Percentiles rank a stretch among this genome's conserved stretches.
These are phyloP conservation scores for Plotosus lineatus DNA, from an alignment of 2,113 vertebrate species.

Conservation along the genomic window DNA sequence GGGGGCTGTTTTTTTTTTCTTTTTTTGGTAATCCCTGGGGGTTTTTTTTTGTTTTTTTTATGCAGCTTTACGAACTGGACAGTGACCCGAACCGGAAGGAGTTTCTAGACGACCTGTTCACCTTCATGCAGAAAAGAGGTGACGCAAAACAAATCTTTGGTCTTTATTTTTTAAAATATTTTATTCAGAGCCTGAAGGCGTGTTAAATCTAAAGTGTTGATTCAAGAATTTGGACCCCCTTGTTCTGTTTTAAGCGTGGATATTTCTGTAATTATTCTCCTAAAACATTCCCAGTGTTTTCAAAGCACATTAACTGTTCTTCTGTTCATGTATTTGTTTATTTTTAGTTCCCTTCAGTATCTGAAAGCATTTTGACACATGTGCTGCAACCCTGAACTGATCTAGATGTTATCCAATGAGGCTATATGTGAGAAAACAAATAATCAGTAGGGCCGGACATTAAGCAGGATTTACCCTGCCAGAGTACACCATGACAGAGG, in stretches of 20 bases:
- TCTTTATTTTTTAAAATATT: neutral
- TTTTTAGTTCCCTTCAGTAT: neutral
- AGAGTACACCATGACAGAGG: too few species aligned
- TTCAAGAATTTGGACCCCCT: too few species aligned
- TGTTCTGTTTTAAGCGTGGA: neutral
- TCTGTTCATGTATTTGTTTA: too few species aligned
- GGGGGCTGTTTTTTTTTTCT: neutral
- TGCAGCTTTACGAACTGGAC: conserved; percentile 94
- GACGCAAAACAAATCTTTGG: neutral
- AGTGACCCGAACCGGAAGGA: conserved; percentile 89
- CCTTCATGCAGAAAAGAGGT: conserved; percentile 99
- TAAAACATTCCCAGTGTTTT: neutral
- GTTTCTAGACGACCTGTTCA: conserved; percentile 93
- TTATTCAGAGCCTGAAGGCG: neutral
- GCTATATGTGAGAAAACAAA: too few species aligned
- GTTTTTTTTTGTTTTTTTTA: neutral
- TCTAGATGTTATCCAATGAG: too few species aligned
- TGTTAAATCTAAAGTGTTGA: neutral
- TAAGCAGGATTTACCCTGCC: too few species aligned
- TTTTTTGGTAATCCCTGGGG: neutral
- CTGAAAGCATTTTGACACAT: too few species aligned
- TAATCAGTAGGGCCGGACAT: too few species aligned
- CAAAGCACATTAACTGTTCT: neutral
- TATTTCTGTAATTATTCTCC: neutral
- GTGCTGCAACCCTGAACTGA: too few species aligned